These are phyloP conservation scores for Enteromius treurensis DNA, from an alignment of 2,797 vertebrate genomes.

Conservation along the genomic window DNA sequence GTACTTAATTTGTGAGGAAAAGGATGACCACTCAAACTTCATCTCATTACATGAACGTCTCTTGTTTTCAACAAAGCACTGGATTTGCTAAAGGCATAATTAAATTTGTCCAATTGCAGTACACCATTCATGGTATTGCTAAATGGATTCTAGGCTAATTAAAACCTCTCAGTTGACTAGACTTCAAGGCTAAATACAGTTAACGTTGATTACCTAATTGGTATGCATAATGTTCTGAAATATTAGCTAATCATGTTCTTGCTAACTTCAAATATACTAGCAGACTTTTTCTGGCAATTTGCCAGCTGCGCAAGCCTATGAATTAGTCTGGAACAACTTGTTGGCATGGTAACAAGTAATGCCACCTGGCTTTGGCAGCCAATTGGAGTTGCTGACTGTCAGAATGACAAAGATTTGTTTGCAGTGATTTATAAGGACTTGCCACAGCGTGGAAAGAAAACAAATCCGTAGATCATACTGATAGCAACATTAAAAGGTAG, in stretches of 20 bases:
- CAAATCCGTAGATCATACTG: conserved; percentile 1
- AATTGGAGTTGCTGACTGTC: conserved; percentile 3
- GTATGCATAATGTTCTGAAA: conserved; percentile 29
- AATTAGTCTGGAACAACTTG: conserved; percentile 10
- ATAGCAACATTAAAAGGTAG: neutral
- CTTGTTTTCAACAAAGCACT: neutral
- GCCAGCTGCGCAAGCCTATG: conserved; percentile 37
- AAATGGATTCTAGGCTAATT: conserved; percentile 21
- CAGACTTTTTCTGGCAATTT: neutral
- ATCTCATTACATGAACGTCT: conserved; percentile 17
- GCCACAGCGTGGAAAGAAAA: conserved; percentile 1
- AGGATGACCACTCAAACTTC: conserved; percentile 6
- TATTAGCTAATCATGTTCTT: conserved; percentile 27
- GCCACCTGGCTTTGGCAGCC: conserved; percentile 27
- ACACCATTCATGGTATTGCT: neutral
- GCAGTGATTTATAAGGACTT: conserved; percentile 18
- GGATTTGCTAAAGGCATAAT: conserved; percentile 12
- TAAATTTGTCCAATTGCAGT: conserved; percentile 1
- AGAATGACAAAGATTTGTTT: conserved; percentile 35
- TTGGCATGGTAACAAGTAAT: conserved; percentile 37
- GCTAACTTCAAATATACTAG: conserved; percentile 37
- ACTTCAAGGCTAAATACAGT: conserved; percentile 38
- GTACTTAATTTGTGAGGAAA: conserved; percentile 1
- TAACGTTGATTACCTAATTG: conserved; percentile 36
- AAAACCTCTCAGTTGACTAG: conserved; percentile 20